Evolutionary conservation across 1,140 invertebrate species (phyloP), one percentile per base, ranked within the genome.

Genomic region (Psilanteris sp.): DNA sequence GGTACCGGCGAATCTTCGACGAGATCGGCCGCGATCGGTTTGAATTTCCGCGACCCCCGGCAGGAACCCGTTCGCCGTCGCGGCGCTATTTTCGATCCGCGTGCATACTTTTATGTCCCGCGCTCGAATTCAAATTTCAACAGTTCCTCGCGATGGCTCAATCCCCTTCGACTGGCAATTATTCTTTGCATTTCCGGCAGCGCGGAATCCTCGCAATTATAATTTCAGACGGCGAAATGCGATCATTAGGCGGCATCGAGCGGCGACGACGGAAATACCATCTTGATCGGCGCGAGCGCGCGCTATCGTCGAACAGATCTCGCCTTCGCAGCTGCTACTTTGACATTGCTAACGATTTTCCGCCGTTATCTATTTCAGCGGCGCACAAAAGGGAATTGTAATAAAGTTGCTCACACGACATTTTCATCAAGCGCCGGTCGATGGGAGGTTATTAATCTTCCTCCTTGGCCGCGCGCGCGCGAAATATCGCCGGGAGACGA

Each of bases 351-450:
- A 70, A 70, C 66, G 44, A 70, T 70, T 70, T 70, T 52, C 66
- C 55, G 44, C 55, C 48, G 57, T 72, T 72, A 72, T 72, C 68
- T 57, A 27, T 72, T 72, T 72, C 59, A 73, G n/a, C 22, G 22
- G 22, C 43, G 59, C 36, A 27, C 52, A 55, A 66, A 73, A 66
- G 70, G 43, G 70, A 73, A 73, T 57, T 66, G 70, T 73, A 73
- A 73, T 73, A 73, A 73, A 73, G 70, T 66, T 66, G 70, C 59
- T 59, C 52, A 26, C 59, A 57, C 52, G 70, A 73, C 59, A 73
- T 73, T 73, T 73, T 66, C 70, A 73, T 73, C 70, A 73, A 73
- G 43, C 59, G 37, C 27, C 22, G 46, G 48, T 26, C 57, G 68
- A 57, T 41, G 59, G 10, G 57, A 72, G 57, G 64, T 72, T 72